Conservation (phyloP, 2,888 invertebrate genomes). For the Phyllotreta striolata region DNA sequence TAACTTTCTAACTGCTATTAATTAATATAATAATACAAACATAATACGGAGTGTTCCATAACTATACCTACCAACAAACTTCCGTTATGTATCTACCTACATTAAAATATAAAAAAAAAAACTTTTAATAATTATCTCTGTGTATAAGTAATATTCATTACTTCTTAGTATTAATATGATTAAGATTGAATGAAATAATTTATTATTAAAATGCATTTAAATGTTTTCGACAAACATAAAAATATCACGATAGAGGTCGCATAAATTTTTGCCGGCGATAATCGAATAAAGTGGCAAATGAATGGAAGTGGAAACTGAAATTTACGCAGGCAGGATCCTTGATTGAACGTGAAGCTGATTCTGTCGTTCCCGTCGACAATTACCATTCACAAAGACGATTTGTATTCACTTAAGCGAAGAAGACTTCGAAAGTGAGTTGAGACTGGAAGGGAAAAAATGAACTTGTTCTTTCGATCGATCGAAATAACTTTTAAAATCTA, state of each 20-base stretch:
- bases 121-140: too few species aligned
- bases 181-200: too few species aligned
- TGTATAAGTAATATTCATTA: too few species aligned
- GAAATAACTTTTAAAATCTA: constrained; percentile 27
- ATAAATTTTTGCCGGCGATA: constrained; percentile 30
- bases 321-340: constrained; percentile 40
- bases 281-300: constrained; percentile 34
- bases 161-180: too few species aligned
- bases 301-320: constrained; percentile 29
- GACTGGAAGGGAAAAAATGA: constrained; percentile 22
- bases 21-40: too few species aligned
- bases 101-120: too few species aligned
- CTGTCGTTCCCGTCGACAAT: constrained; percentile 53
- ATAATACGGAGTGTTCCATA: too few species aligned
- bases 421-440: constrained; percentile 48
- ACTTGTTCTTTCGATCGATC: constrained; percentile 18
- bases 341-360: constrained; percentile 50
- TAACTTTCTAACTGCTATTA: too few species aligned
- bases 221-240: neutral
- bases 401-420: constrained; percentile 54
- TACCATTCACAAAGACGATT: constrained; percentile 56
- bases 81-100: too few species aligned
- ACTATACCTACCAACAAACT: too few species aligned
- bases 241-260: neutral
- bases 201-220: neutral